Base-by-base conservation (phyloP, 2,888 invertebrate species). In the Geophilus truncorum region DNA sequence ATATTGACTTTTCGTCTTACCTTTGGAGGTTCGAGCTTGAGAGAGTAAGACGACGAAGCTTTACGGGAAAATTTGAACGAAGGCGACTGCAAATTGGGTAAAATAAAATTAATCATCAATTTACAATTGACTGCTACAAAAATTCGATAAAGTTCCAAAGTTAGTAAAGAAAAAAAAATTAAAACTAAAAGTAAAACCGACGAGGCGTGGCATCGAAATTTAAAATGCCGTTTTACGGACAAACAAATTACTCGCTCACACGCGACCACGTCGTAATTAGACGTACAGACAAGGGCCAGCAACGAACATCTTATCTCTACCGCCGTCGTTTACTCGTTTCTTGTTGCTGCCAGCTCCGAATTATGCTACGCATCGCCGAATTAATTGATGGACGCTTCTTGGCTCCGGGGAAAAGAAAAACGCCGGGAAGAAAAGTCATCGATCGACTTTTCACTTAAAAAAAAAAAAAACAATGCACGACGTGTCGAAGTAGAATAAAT, bases 1-100 rank as follows among this genome's bases (percentile, higher is more conserved):
- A 45, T 45, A n/a, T 45, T 45, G 45, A 45, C 30, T 77, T 32
- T 78, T 78, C 78, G 2, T 82, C 85, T 82, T 82, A 86, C 87
- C 86, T 87, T 86, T 70, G 87, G 86, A 57, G 88, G 88, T 87
- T 97, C 97, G 90, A 96, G 90, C 90, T 95, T 95, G 88, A 97
- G 91, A 87, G 96, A 97, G 90, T 96, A 97, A 88, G 96, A 96
- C 86, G 96, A 96, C 85, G 96, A 95, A 86, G 96, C 96, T 91
- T 97, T 97, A 89, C 97, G 92, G 88, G 96, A 95, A 91, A 96
- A 96, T 91, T 96, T 96, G 92, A 96, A 97, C 89, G 96, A 94
- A 88, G 96, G 96, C 90, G 95, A 96, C 97, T 97, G 93, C 0
- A 78, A 62, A 62, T 62, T 25, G 9, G 9, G 7, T 62, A 23